Evolutionary conservation across 2,797 vertebrate genomes (phyloP).

Genomic region (Odontamblyopus lacepedii): DNA sequence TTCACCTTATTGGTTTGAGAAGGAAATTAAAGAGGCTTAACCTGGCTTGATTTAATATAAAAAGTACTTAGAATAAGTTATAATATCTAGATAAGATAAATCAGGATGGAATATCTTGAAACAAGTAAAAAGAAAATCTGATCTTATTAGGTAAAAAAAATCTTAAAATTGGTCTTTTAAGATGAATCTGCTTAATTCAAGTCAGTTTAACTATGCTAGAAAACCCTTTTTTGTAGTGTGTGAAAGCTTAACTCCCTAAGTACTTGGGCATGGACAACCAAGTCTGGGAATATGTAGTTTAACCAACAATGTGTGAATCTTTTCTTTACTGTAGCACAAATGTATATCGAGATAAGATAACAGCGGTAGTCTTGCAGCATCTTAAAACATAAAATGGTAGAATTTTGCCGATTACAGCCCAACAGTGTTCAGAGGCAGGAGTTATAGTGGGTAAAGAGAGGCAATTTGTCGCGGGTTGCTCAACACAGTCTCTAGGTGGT

Average conservation of each 20-base stretch:
- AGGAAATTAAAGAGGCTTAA: no score
- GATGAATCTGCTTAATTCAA: no score
- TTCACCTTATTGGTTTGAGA: no score
- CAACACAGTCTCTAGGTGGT: conserved; percentile 49
- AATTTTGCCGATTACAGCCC: conserved; percentile 19
- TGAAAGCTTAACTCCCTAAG: conserved; percentile 20
- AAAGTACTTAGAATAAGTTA: no score
- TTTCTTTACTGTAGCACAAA: neutral
- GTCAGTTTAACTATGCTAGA: no score
- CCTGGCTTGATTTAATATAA: no score
- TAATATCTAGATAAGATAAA: no score
- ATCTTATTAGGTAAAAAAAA: no score
- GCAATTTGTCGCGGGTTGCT: conserved; percentile 53
- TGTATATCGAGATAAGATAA: neutral
- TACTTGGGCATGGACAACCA: neutral
- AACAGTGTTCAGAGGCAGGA: conserved; percentile 25
- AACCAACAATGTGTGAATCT: neutral
- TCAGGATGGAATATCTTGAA: no score
- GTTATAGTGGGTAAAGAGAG: conserved; percentile 49
- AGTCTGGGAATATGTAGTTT: neutral
- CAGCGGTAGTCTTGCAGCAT: neutral
- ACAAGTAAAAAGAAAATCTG: no score
- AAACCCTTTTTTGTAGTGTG: neutral
- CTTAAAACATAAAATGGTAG: conserved; percentile 3
- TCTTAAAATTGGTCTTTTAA: no score